Base-by-base conservation (phyloP, 2,113 vertebrate species). In the Ranitomeya variabilis region DNA sequence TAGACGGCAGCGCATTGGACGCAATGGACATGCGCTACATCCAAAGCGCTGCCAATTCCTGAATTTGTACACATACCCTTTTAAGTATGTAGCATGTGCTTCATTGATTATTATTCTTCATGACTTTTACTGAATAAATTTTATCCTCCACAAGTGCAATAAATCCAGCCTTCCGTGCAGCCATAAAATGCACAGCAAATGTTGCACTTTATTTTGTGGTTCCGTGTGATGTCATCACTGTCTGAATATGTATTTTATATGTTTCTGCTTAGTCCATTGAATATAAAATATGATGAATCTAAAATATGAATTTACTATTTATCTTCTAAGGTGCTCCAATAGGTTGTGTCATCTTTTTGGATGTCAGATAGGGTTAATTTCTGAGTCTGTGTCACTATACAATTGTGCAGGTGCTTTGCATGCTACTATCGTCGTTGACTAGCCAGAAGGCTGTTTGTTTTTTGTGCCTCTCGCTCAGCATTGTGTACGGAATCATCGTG, bases 371-470 rank as follows among this genome's bases (percentile, higher is more conserved):
- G 59, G 80, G 62, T 66, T 83, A 7, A 82, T 51, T 45, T 66
- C 18, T 0, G 3, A 77, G 3, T 1, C 55, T 26, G 7, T 8
- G 26, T 19, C 37, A n/a, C 37, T 52, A 45, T 14, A 14, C 18
- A n/a, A 45, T 83, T 11, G 55, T 11, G n/a, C 3, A 18, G 52
- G 12, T 37, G 59, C 51, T 69, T 11, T 83, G 37, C 14, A 64
- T 66, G 31, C 52, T 83, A 8, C 19, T 76, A 23, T 55, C 64
- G 67, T 67, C 37, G 21, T 64, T 45, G 89, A 85, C 90, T 93
- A 93, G 23, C 71, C 78, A 77, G 89, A 87, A 57, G 9, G 52
- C 88, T 80, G 81, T 90, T 85, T 86, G 69, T 90, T 90, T 86
- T 90, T 67, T 15, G 0, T 80, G 51, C 85, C 90, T 88, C 90